These are phyloP conservation scores for Pelmatolapia mariae DNA, from an alignment of 2,113 vertebrate species.

Conservation along the genomic window DNA sequence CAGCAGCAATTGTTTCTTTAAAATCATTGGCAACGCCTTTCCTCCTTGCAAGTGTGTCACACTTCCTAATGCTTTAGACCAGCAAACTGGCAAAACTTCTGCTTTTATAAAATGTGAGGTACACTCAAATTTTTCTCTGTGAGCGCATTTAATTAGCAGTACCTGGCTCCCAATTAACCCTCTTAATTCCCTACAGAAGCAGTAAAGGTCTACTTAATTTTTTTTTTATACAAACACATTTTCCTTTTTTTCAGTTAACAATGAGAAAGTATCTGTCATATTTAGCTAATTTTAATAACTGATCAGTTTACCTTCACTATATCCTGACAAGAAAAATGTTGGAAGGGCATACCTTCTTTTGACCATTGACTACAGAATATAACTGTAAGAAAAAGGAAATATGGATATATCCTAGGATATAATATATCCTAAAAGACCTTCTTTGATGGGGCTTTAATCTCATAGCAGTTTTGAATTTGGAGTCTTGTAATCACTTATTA, in stretches of 20 bases:
- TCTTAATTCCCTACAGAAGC: not conserved
- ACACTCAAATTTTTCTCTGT: not conserved
- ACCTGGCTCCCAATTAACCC: not conserved
- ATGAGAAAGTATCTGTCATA: not conserved
- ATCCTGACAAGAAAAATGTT: not conserved
- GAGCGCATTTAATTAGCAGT: not conserved
- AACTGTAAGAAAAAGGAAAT: not conserved
- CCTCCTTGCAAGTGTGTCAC: not conserved
- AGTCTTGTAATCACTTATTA: not conserved
- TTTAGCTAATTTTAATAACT: not conserved
- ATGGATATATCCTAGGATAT: not conserved
- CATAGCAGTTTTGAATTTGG: accelerated
- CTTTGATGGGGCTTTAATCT: not conserved
- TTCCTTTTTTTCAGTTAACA: not conserved
- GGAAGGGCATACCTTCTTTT: not conserved
- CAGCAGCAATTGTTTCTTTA: accelerated
- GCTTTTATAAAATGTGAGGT: not conserved
- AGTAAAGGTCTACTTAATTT: not conserved
- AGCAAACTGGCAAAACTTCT: not conserved
- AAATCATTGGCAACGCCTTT: accelerated
- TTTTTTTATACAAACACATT: not conserved
- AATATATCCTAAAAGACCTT: not conserved
- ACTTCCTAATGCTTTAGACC: not conserved
- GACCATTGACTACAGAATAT: not conserved
- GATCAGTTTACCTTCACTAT: not conserved